A percentile compares a stretch with the other conserved stretches of the same genome.
These are phyloP conservation scores for Oreochromis mossambicus DNA, from an alignment of 2,797 vertebrate species.

Conservation along the genomic window DNA sequence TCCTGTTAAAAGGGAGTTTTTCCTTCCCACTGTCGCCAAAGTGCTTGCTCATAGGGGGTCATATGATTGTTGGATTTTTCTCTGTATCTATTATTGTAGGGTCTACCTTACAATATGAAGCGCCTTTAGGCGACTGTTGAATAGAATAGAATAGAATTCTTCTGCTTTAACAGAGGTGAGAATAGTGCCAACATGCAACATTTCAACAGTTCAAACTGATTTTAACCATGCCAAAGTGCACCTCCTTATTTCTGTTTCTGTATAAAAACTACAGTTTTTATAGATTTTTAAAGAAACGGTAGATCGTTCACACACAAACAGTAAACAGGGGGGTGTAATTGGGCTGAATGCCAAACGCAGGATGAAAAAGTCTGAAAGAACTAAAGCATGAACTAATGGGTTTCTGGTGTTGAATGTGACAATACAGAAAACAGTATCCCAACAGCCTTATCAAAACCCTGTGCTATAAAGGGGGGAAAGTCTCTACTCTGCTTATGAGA, in stretches of 20 bases:
- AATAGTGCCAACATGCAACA: background rate
- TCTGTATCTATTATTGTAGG: too few species aligned
- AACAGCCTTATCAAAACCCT: background rate
- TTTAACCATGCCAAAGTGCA: background rate
- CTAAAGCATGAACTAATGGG: background rate
- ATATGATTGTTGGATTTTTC: too few species aligned
- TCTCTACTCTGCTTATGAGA: background rate
- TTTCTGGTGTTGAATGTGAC: background rate
- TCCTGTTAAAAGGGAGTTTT: background rate
- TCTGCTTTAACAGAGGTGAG: background rate
- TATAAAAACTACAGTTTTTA: fast-evolving
- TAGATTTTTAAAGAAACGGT: fast-evolving
- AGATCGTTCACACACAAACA: background rate
- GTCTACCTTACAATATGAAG: fast-evolving
- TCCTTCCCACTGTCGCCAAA: background rate
- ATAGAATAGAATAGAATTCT: background rate
- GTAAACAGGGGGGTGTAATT: fast-evolving
- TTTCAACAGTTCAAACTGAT: fast-evolving
- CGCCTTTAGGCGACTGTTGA: fast-evolving
- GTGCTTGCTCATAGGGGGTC: too few species aligned
- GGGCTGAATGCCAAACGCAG: background rate
- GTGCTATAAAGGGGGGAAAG: fast-evolving
- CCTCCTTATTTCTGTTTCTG: background rate
- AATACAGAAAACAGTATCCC: fast-evolving
- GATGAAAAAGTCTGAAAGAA: background rate